These are phyloP conservation scores for Globodera rostochiensis DNA, from an alignment of 1,140 invertebrate species.

Conservation along the genomic window DNA sequence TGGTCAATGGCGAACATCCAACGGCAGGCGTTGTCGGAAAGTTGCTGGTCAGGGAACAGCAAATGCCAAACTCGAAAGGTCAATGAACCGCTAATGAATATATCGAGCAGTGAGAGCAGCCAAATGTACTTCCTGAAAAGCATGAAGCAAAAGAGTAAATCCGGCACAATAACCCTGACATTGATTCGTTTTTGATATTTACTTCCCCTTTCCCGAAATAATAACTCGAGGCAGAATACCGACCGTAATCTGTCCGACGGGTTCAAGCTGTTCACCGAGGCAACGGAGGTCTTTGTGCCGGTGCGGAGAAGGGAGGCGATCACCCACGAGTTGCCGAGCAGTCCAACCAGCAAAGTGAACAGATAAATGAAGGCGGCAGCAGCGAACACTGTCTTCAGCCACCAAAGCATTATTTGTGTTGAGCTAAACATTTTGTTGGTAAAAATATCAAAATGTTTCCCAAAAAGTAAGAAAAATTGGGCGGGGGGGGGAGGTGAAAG, in stretches of 20 bases:
- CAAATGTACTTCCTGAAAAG: constrained; percentile 52
- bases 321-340: constrained; percentile 53
- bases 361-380: constrained; percentile 35
- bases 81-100: constrained; percentile 57
- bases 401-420: constrained; percentile 11
- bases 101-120: constrained; percentile 58
- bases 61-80: constrained; percentile 50
- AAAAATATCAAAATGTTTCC: too few relatives aligned
- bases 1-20: constrained; percentile 54
- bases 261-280: constrained; percentile 40
- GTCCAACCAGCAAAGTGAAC: constrained; percentile 43
- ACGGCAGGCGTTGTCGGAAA: constrained; percentile 41
- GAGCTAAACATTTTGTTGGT: constrained; percentile 12
- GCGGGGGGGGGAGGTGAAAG: too few relatives aligned
- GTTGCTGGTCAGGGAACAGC: constrained; percentile 51
- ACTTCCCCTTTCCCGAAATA: neutral
- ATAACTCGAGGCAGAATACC: neutral
- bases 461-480: too few relatives aligned
- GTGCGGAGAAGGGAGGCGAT: constrained; percentile 48
- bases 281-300: constrained; percentile 12
- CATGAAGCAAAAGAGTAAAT: too few relatives aligned
- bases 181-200: neutral
- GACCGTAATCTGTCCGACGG: constrained; percentile 25
- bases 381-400: constrained; percentile 8
- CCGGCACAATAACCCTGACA: too few relatives aligned